phyloP scores from a whole-genome alignment of 2,113 vertebrate genomes.

The Hippocampus zosterae region DNA sequence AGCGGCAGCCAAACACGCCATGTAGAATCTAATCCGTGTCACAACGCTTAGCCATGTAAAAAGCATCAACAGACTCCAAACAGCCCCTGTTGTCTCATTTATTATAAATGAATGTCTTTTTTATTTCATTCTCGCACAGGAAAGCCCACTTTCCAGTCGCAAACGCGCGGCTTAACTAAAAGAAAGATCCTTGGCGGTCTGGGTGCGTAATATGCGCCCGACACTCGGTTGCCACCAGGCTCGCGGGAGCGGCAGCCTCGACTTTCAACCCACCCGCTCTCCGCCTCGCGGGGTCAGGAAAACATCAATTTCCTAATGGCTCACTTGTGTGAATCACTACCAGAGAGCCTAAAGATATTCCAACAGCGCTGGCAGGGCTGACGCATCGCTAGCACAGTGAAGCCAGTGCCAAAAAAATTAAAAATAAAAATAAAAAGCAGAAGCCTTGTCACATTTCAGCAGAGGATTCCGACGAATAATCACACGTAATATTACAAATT shows the following conservation, averaged over 20 bases:
- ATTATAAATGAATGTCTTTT: constrained; percentile 11
- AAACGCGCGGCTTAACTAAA: constrained; percentile 10
- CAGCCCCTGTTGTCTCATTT: constrained; percentile 18
- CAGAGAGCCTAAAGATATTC: constrained; percentile 32
- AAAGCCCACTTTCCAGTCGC: constrained; percentile 11
- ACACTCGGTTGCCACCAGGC: constrained; percentile 8
- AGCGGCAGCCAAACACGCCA: constrained; percentile 33
- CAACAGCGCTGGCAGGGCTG: constrained; percentile 26
- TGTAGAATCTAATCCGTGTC: constrained; percentile 25
- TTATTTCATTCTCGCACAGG: constrained; percentile 6
- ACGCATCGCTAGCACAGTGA: constrained; percentile 39
- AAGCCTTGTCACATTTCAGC: constrained; percentile 27
- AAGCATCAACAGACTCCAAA: constrained; percentile 9
- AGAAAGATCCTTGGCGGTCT: constrained; percentile 6
- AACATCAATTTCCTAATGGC: constrained; percentile 56
- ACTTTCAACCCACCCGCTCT: constrained; percentile 49
- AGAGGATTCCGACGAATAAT: constrained; percentile 49
- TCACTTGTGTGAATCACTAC: constrained; percentile 55
- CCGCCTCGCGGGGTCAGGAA: constrained; percentile 44
- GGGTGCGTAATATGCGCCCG: not conserved
- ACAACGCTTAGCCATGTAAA: constrained; percentile 22
- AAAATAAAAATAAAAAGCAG: too few species aligned
- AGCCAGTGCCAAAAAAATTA: constrained; percentile 1
- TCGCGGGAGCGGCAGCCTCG: constrained; percentile 25
- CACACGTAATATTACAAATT: constrained; percentile 1